These are phyloP conservation scores for Neodiprion pinetum DNA, from an alignment of 1,140 invertebrate species.

Conservation along the genomic window DNA sequence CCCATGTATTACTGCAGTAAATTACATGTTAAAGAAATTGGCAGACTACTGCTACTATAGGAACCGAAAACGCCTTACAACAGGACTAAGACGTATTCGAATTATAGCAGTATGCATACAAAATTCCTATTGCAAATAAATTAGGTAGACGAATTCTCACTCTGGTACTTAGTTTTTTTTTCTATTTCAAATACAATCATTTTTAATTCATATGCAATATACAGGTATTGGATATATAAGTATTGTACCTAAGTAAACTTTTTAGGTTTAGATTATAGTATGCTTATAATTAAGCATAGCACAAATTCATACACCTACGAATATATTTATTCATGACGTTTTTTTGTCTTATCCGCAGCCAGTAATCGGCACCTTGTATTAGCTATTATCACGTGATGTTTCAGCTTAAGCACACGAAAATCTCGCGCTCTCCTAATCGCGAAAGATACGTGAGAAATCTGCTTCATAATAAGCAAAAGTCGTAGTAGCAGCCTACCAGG, in stretches of 20 bases:
- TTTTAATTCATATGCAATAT: background rate
- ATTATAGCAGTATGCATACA: background rate
- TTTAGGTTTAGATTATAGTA: background rate
- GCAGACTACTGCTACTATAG: background rate
- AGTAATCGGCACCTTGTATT: background rate
- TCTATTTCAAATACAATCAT: background rate
- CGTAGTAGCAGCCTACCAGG: no score
- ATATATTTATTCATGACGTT: background rate
- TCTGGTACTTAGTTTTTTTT: background rate
- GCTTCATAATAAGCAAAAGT: no score
- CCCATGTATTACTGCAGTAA: background rate
- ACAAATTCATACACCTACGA: background rate
- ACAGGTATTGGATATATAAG: background rate
- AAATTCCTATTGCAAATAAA: background rate
- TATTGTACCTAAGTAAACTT: background rate
- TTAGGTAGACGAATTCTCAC: background rate
- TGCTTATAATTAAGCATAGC: background rate
- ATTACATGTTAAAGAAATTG: background rate
- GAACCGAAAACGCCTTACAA: background rate
- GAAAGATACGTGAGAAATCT: no score
- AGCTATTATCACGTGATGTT: background rate
- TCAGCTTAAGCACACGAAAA: background rate
- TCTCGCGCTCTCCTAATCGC: background rate
- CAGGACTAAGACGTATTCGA: background rate
- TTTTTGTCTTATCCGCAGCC: background rate